These are phyloP conservation scores for Planococcus citri DNA, from an alignment of 1,140 invertebrate species.

Conservation along the genomic window DNA sequence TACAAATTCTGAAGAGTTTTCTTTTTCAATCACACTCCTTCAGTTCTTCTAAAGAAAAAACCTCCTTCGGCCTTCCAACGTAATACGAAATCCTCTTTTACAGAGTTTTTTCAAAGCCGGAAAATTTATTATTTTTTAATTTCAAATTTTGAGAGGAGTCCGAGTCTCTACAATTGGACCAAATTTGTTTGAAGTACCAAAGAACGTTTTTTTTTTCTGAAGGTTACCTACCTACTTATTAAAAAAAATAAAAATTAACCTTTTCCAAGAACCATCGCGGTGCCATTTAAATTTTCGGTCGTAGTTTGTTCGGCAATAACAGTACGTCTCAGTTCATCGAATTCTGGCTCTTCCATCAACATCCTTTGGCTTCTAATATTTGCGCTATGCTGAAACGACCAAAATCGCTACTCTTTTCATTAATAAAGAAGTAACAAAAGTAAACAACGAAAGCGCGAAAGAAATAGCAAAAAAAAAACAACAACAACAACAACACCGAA, in stretches of 20 bases:
- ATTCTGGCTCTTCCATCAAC: slow-evolving; percentile 25
- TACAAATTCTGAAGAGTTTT: too few relatives aligned
- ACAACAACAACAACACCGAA: too few relatives aligned
- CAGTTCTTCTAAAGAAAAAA: too few relatives aligned
- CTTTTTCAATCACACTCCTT: too few relatives aligned
- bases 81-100: too few relatives aligned
- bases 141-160: not conserved
- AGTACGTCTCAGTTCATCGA: not conserved
- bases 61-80: too few relatives aligned
- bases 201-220: not conserved
- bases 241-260: too few relatives aligned
- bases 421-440: slow-evolving; percentile 14
- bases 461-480: not conserved
- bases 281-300: slow-evolving; percentile 18
- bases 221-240: not conserved
- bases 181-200: not conserved
- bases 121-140: too few relatives aligned
- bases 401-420: slow-evolving; percentile 34
- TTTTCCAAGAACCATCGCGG: slow-evolving; percentile 24
- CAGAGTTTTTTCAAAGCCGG: too few relatives aligned
- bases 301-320: not conserved
- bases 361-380: slow-evolving; percentile 29
- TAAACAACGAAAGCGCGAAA: not conserved
- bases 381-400: slow-evolving; percentile 35
- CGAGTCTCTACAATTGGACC: too few relatives aligned